A percentile compares a stretch with the other conserved stretches of the same genome.
phyloP scores from a whole-genome alignment of 2,113 vertebrate species.

The Notarius lentiginosus region DNA sequence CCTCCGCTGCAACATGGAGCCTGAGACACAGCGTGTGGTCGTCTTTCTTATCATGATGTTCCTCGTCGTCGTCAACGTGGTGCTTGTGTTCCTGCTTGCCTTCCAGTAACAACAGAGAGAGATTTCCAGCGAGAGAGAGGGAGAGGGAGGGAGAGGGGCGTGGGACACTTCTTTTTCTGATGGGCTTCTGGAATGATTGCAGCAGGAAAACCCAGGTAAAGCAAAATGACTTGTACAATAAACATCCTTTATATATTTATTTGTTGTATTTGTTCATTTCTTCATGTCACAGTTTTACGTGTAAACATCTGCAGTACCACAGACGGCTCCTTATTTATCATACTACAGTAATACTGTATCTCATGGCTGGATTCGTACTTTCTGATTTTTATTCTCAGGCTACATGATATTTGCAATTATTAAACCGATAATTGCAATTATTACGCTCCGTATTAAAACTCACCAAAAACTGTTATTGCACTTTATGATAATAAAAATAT shows the following conservation, averaged over 20 bases:
- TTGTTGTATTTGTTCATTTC: neutral
- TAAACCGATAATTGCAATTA: neutral
- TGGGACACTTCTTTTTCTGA: slow-evolving; percentile 1
- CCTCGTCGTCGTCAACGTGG: slow-evolving; percentile 94
- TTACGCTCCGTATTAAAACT: neutral
- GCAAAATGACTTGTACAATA: neutral
- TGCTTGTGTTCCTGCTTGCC: slow-evolving; percentile 94
- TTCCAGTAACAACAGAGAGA: slow-evolving; percentile 79
- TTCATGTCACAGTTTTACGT: neutral
- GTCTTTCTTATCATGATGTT: slow-evolving; percentile 94
- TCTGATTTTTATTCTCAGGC: neutral
- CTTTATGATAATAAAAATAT: neutral
- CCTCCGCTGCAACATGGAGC: slow-evolving; percentile 93
- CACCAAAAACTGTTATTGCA: neutral
- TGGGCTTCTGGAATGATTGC: slow-evolving; percentile 15
- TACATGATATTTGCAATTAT: neutral
- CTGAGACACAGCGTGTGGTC: slow-evolving; percentile 90
- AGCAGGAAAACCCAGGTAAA: slow-evolving; percentile 10
- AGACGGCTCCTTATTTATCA: neutral
- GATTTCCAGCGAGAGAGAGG: neutral
- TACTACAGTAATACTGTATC: neutral
- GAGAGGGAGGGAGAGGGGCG: neutral
- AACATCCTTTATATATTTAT: neutral
- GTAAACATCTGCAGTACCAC: neutral
- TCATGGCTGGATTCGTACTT: neutral